phyloP scores from a whole-genome alignment of 1,140 invertebrate species.

The Spodoptera frugiperda region DNA sequence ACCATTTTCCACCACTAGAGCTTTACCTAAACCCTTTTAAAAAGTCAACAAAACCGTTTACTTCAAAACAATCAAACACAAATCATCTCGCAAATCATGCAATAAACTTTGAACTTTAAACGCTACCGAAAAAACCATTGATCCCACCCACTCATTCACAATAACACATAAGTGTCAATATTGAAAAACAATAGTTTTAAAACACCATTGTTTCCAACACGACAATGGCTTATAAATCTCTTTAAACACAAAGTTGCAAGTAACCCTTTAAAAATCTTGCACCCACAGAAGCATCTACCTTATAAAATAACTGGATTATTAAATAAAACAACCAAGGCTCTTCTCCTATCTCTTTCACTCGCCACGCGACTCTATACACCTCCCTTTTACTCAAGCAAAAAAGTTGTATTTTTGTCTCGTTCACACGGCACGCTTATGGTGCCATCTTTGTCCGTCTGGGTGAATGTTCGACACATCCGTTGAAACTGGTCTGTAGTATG shows the following conservation, averaged over 20 bases:
- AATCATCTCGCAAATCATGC: too few species aligned
- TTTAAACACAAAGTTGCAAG: conserved; percentile 34
- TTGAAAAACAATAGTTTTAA: conserved; percentile 17
- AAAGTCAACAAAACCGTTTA: too few species aligned
- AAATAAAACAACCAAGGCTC: conserved; percentile 56
- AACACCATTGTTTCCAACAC: conserved; percentile 5
- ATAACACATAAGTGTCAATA: conserved; percentile 24
- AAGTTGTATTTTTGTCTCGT: conserved; percentile 48
- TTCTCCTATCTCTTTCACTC: conserved; percentile 54
- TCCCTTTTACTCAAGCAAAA: conserved; percentile 42
- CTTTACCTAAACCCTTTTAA: too few species aligned
- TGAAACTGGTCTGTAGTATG: conserved; percentile 66
- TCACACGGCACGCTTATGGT: conserved; percentile 70
- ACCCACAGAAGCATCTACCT: conserved; percentile 38
- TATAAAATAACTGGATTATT: conserved; percentile 56
- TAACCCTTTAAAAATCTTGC: conserved; percentile 43
- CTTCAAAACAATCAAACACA: too few species aligned
- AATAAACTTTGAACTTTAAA: too few species aligned
- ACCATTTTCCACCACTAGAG: too few species aligned
- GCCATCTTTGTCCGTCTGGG: conserved; percentile 60
- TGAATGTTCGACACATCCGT: conserved; percentile 73
- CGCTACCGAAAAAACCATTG: not conserved
- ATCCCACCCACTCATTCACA: not conserved
- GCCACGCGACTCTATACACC: conserved; percentile 69
- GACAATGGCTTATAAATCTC: conserved; percentile 5